Evolutionary conservation across 2,113 vertebrate species (phyloP).

Genomic region (Ondatra zibethicus): DNA sequence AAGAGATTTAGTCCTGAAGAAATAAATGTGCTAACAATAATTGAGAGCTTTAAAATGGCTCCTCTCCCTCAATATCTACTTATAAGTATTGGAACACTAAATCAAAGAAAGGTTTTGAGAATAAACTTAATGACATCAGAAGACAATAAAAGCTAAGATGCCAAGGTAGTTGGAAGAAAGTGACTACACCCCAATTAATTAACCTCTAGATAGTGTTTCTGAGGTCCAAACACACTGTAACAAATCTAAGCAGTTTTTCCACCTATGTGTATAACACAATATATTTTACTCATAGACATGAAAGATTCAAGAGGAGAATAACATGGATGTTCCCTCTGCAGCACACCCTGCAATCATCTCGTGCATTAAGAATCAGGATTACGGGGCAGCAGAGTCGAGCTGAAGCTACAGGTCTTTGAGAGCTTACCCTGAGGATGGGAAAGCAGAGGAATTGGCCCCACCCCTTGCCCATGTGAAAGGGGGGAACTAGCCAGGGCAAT

Average conservation of each 20-base stretch:
- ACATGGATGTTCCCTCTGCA: background rate
- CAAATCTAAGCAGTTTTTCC: conserved; percentile 7
- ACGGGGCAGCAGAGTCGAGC: no score
- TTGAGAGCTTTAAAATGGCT: background rate
- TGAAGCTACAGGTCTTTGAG: no score
- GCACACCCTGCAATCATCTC: background rate
- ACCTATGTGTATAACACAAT: background rate
- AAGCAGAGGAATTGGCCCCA: background rate
- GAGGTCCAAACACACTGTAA: background rate
- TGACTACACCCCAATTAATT: background rate
- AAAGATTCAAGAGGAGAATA: background rate
- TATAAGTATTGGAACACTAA: background rate
- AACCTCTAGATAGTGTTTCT: background rate
- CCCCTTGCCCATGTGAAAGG: background rate
- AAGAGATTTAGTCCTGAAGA: background rate
- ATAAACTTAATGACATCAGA: conserved; percentile 21
- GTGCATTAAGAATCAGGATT: background rate
- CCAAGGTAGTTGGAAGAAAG: background rate
- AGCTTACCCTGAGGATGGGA: background rate
- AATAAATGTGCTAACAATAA: background rate
- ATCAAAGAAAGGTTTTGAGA: conserved; percentile 42
- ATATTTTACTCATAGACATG: conserved; percentile 12
- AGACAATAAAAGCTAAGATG: conserved; percentile 31
- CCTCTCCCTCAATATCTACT: background rate
- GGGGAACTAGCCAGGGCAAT: background rate